Evolutionary conservation across 2,797 vertebrate species (phyloP).

Genomic region (Sebastes hopkinsi): DNA sequence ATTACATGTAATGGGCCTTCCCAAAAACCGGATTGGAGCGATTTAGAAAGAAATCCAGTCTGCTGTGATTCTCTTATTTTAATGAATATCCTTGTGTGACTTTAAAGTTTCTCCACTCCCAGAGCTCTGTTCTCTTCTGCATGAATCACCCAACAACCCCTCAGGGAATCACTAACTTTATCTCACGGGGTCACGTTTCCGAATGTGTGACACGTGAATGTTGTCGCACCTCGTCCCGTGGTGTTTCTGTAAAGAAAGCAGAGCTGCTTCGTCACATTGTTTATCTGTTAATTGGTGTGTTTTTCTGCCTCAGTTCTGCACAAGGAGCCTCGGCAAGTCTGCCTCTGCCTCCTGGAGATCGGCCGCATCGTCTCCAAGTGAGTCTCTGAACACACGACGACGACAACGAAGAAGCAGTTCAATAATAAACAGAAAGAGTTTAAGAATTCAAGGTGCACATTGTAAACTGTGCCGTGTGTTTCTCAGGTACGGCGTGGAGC

Average conservation of each 20-base stretch:
- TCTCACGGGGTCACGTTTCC: neutral
- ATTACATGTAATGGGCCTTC: conserved; percentile 24
- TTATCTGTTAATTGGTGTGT: neutral
- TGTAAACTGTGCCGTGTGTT: neutral
- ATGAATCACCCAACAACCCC: conserved; percentile 5
- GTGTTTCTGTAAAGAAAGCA: neutral
- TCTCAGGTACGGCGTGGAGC: conserved; percentile 94
- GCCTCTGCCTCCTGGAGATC: conserved; percentile 95
- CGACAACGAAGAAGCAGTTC: neutral
- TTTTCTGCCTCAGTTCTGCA: conserved; percentile 87
- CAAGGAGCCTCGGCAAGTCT: conserved; percentile 97
- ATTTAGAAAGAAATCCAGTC: neutral
- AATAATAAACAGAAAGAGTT: too few relatives aligned
- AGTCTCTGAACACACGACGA: conserved; percentile 16
- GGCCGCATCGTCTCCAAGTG: conserved; percentile 95
- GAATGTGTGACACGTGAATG: neutral
- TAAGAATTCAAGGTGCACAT: neutral
- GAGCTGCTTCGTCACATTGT: neutral
- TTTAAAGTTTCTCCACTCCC: neutral
- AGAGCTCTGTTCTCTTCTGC: conserved; percentile 10
- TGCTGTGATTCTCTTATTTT: neutral
- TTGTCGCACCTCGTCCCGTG: neutral
- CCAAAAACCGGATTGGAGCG: neutral
- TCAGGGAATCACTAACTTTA: neutral
- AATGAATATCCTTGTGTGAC: neutral